Base-by-base conservation (phyloP, 2,797 vertebrate species). In the Adelosebastes latens region DNA sequence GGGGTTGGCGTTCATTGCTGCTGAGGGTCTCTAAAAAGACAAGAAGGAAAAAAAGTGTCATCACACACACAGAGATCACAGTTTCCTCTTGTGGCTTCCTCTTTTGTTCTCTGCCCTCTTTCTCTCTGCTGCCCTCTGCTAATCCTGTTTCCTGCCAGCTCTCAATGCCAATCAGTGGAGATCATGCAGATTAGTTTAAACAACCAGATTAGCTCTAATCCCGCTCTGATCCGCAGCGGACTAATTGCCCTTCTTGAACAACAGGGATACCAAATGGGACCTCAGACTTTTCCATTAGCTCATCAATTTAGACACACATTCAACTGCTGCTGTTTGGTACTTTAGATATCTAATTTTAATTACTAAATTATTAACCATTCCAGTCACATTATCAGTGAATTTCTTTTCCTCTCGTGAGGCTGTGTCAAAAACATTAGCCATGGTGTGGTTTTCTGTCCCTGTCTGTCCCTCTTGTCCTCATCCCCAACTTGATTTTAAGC, bases 1-100 rank as follows among this genome's bases (percentile, higher is more conserved):
- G 76, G 81, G 90, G n/a, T 31, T 82, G 62, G 84, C 34, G 87
- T 95, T 96, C 96, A 96, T 96, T 77, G 86, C 77, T 89, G 81
- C 78, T 52, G 81, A 72, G 58, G 74, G 67, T 77, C 77, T 84
- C 84, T 75, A 36, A 68, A 74, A 77, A 67, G 46, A 53, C 20
- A 67, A 63, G 25, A 42, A 29, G 10, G 16, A 64, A 42, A 8
- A 36, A 14, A 27, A 18, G n/a, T 18, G 56, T 46, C 52, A 1
- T 13, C 2, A 64, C 14, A 14, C 46, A 49, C 46, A 20, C 6
- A 34, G n/a, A 67, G 34, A 60, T 49, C 39, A 6, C 6, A 9
- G 36, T 4, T 18, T 25, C 22, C 42, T n/a, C 24, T 10, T 14
- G 8, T 60, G 58, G 55, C 39, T 9, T 25, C 63, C 46, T 67